These are phyloP conservation scores for Sipha maydis DNA, from an alignment of 2,888 invertebrate species.

Conservation along the genomic window DNA sequence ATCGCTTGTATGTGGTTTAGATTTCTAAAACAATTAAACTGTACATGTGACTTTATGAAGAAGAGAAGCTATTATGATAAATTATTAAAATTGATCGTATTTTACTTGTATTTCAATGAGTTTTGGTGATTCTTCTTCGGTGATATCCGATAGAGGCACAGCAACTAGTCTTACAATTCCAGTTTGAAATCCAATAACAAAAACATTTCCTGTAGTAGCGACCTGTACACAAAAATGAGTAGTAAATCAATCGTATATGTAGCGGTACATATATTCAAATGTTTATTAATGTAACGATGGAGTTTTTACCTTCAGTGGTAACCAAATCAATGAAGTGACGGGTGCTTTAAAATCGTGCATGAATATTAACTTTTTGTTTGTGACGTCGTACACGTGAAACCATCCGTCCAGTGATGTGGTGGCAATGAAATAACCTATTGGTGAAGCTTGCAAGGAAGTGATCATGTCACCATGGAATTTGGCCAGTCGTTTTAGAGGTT, in stretches of 20 bases:
- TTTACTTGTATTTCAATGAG: slow-evolving; percentile 28
- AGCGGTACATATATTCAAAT: neutral
- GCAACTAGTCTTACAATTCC: slow-evolving; percentile 75
- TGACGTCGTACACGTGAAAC: slow-evolving; percentile 79
- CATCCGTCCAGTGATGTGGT: slow-evolving; percentile 80
- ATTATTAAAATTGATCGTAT: neutral
- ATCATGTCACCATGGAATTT: slow-evolving; percentile 82
- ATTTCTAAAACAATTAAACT: neutral
- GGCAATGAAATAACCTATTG: slow-evolving; percentile 76
- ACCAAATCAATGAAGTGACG: slow-evolving; percentile 46
- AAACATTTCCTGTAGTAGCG: slow-evolving; percentile 74
- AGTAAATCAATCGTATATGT: no score
- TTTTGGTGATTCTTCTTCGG: neutral
- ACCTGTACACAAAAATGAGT: slow-evolving; percentile 68
- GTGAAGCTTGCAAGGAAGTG: slow-evolving; percentile 76
- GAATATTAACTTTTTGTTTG: slow-evolving; percentile 72
- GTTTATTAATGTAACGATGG: no score
- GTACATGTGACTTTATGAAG: neutral
- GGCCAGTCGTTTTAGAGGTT: slow-evolving; percentile 68
- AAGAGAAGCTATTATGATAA: no score
- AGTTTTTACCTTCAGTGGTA: slow-evolving; percentile 49
- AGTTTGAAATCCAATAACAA: slow-evolving; percentile 78
- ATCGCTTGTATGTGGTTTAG: slow-evolving; percentile 40
- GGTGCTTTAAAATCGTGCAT: slow-evolving; percentile 71
- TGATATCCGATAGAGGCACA: neutral